Evolutionary conservation across 2,797 vertebrate species (phyloP).

Genomic region (Diplodus sargus): DNA sequence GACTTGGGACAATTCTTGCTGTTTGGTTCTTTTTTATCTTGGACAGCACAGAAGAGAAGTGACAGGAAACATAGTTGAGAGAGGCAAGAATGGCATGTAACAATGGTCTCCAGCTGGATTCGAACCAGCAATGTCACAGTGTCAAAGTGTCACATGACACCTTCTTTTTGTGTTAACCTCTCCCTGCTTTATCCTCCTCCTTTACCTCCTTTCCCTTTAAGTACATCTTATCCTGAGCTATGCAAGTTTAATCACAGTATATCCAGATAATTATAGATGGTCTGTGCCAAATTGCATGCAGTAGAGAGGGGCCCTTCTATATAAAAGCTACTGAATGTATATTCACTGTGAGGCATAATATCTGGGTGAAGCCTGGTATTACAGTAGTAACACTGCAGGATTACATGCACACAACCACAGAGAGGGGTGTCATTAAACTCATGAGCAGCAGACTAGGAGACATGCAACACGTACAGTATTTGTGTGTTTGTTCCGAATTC

Average conservation of each 20-base stretch:
- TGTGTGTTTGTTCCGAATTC: neutral
- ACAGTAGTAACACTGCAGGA: conserved; percentile 36
- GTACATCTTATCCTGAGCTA: conserved; percentile 9
- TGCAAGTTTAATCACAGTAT: conserved; percentile 48
- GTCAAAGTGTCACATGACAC: neutral
- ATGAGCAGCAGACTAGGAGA: conserved; percentile 39
- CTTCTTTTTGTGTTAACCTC: conserved; percentile 15
- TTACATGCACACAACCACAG: conserved; percentile 38
- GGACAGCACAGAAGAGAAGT: conserved; percentile 23
- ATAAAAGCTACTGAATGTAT: conserved; percentile 54
- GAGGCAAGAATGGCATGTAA: conserved; percentile 12
- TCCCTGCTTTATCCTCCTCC: conserved; percentile 18
- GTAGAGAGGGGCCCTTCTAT: conserved; percentile 18
- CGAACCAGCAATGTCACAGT: neutral
- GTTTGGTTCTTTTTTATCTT: conserved; percentile 5
- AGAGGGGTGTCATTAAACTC: conserved; percentile 42
- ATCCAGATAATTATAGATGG: conserved; percentile 60
- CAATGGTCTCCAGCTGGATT: conserved; percentile 5
- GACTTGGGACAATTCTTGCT: conserved; percentile 27
- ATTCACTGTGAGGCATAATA: conserved; percentile 38
- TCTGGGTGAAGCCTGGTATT: conserved; percentile 49
- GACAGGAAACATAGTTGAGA: conserved; percentile 33
- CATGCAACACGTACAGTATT: conserved; percentile 8
- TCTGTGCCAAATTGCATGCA: conserved; percentile 33
- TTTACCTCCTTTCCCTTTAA: conserved; percentile 25